Evolutionary conservation across 2,888 invertebrate genomes (phyloP), one percentile per base, ranked within the genome.

Genomic region (Hirtodrosophila trivittata): DNA sequence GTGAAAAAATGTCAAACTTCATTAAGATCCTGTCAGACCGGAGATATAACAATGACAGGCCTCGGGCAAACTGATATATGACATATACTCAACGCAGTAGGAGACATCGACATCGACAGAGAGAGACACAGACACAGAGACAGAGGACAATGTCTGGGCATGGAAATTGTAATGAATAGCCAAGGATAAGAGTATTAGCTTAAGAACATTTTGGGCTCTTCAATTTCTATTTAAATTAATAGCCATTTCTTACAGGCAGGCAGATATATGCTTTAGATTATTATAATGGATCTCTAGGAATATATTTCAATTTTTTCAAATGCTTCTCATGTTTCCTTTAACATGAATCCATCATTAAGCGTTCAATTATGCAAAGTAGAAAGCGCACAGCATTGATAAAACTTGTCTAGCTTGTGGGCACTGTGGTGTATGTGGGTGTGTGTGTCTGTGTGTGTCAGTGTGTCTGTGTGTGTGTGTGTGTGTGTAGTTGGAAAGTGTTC

Each of bases 281-380:
- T 38, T 14, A 26, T 21, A 42, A 38, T 50, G 37, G 12, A 52
- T 52, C 10, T 38, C 21, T 16, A 10, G 35, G 16, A 47, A 64
- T 55, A 37, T 32, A 32, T 62, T 41, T 38, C 6, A 28, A 28
- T 41, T 45, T 26, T 7, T 30, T 33, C 0, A n/a, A 8, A 2
- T 8, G 1, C 14, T 39, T 6, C 26, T 28, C 28, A 37, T 18
- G 4, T 4, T 4, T 16, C 13, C 28, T n/a, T 4, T 37, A 52
- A 28, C 45, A 50, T 12, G 30, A 42, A 62, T 63, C 39, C 50
- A 58, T 69, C 54, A 42, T 18, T 43, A 46, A 60, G 35, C 30
- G 35, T 69, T 66, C 59, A 75, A 74, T 75, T 77, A 77, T 77
- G 62, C 52, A 60, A 66, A 77, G 39, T 50, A 55, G 39, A 58